Conservation (phyloP, 2,888 invertebrate genomes). For the Amiota communis region DNA sequence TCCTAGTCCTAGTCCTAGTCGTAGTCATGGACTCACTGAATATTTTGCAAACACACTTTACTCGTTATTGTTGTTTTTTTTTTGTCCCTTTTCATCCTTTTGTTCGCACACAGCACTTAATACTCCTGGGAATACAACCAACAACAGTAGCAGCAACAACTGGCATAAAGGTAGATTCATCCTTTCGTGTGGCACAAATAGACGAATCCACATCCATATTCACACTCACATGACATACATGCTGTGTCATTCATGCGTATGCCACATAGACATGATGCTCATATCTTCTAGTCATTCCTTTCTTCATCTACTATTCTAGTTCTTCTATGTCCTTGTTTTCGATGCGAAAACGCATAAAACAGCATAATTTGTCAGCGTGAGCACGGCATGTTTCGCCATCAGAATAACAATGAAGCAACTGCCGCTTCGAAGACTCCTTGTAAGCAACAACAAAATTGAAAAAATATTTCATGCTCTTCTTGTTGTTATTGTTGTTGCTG, state of each 20-base stretch:
- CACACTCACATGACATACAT: background rate
- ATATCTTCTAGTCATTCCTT: slow-evolving; percentile 25
- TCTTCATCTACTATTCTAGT: slow-evolving; percentile 26
- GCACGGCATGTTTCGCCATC: slow-evolving; percentile 43
- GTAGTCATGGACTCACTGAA: no score
- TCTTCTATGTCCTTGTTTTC: slow-evolving; percentile 19
- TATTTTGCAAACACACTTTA: no score
- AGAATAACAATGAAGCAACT: slow-evolving; percentile 58
- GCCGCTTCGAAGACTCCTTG: background rate
- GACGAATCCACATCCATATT: background rate
- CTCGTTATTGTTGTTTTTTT: slow-evolving; percentile 3
- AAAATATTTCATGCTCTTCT: slow-evolving; percentile 6
- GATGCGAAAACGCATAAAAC: slow-evolving; percentile 57
- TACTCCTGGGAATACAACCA: slow-evolving; percentile 56
- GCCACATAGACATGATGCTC: slow-evolving; percentile 47
- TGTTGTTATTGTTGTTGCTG: background rate
- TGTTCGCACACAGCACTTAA: slow-evolving; percentile 48
- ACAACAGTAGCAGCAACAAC: background rate
- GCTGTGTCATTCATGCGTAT: slow-evolving; percentile 52
- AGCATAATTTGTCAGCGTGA: slow-evolving; percentile 64
- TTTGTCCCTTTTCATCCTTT: slow-evolving; percentile 15
- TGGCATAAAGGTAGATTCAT: no score
- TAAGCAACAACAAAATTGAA: background rate
- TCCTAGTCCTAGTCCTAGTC: background rate
- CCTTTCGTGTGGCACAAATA: background rate